These are phyloP conservation scores for Gambelia wislizenii DNA, from an alignment of 2,797 vertebrate genomes.

Conservation along the genomic window DNA sequence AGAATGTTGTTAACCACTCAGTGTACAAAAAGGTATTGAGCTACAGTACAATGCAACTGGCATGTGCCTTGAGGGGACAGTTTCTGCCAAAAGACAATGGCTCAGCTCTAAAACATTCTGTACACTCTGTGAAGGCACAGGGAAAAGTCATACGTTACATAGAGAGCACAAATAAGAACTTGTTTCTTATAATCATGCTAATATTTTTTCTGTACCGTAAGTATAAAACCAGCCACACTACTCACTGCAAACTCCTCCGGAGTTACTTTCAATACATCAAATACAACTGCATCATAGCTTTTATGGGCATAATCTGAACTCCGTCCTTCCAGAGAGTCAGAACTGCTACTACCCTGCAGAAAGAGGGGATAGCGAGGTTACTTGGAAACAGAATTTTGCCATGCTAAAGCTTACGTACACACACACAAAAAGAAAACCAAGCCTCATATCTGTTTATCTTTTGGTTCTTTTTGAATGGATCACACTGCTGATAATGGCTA, in stretches of 20 bases:
- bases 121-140: no score
- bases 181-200: slow-evolving; percentile 21
- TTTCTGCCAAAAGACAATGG: no score
- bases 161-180: neutral
- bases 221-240: slow-evolving; percentile 60
- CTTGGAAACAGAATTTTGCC: slow-evolving; percentile 25
- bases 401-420: no score
- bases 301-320: slow-evolving; percentile 92
- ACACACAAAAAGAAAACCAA: slow-evolving; percentile 20
- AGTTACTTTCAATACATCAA: slow-evolving; percentile 96
- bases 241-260: slow-evolving; percentile 97
- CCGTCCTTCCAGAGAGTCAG: slow-evolving; percentile 92
- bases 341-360: slow-evolving; percentile 90
- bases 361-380: slow-evolving; percentile 25
- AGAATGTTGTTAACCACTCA: no score
- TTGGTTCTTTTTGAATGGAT: neutral
- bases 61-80: no score
- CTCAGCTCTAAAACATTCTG: no score
- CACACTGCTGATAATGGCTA: neutral
- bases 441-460: neutral
- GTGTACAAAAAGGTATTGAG: no score
- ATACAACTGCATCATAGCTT: slow-evolving; percentile 96
- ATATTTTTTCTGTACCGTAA: slow-evolving; percentile 19
- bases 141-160: no score
- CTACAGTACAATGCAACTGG: no score